Evolutionary conservation across 1,140 invertebrate species (phyloP), one percentile per base, ranked within the genome.

Genomic region (Calycopis cecrops): DNA sequence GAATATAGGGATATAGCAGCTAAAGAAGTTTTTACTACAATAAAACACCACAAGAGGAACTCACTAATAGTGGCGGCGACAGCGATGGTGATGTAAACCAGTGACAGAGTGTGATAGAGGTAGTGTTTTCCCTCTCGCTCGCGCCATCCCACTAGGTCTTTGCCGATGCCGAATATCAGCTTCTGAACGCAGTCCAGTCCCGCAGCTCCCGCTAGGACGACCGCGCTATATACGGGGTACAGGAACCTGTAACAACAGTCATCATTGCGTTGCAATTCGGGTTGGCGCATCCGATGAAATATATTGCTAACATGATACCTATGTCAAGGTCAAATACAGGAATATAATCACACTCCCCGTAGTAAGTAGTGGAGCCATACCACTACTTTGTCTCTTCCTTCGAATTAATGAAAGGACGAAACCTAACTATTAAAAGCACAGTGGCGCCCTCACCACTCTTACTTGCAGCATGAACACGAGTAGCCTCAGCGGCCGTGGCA

Each of bases 171-270:
- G 71, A 92, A 94, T 58, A 91, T 93, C 51, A 96, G 80, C 79
- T 95, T 94, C 84, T 96, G 94, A 40, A 94, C 62, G 37, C 92
- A 90, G 82, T 97, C 96, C 1, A 98, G 85, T 0, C 92, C 91
- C 60, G 99, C 91, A 9, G 97, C 96, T 0, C 95, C 96, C 65
- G 92, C 91, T 4, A 99, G 78, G 56, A 95, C 93, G 58, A 99
- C 94, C 73, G 98, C 89, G 28, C 96, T 97, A 88, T 99, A 99
- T 7, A 99, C 91, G 1, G 98, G 98, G 85, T 97, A 99, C n/a
- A 99, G 87, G 88, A 99, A 99, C 57, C 82, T 85, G 66, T 7
- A 62, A 69, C 4, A n/a, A n/a, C 4, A 51, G 66, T 37, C 55
- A 49, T 42, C n/a, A 33, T 35, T 51, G 11, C 11, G n/a, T n/a